Evolutionary conservation across 2,888 invertebrate species (phyloP).

Genomic region (Esperia sulphurella): DNA sequence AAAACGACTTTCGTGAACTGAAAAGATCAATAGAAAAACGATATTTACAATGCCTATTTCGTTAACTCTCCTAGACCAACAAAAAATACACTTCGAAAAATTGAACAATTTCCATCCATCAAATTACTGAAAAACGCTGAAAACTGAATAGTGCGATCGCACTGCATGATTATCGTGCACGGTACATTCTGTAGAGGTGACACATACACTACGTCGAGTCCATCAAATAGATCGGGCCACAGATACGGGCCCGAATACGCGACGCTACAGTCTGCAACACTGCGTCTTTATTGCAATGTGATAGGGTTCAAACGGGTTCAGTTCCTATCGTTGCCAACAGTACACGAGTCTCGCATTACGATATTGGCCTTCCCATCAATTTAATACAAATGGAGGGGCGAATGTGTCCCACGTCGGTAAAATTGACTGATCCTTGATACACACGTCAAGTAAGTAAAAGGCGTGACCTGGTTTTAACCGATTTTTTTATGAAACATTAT

Average conservation of each 20-base stretch:
- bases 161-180: slow-evolving; percentile 2
- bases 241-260: slow-evolving; percentile 62
- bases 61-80: too few species aligned
- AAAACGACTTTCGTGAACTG: too few species aligned
- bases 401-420: slow-evolving; percentile 26
- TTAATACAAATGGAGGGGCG: slow-evolving; percentile 45
- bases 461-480: too few species aligned
- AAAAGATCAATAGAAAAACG: too few species aligned
- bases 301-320: too few species aligned
- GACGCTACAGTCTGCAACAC: slow-evolving; percentile 9
- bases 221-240: slow-evolving; percentile 69
- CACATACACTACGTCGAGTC: slow-evolving; percentile 32
- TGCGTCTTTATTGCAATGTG: background rate
- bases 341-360: slow-evolving; percentile 59
- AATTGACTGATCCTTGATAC: too few species aligned
- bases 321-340: too few species aligned
- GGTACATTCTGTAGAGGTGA: background rate
- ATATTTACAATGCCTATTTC: too few species aligned
- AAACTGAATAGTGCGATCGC: slow-evolving; percentile 1
- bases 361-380: slow-evolving; percentile 64
- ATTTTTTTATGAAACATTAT: too few species aligned
- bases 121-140: background rate
- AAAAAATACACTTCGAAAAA: too few species aligned
- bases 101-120: too few species aligned
- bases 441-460: too few species aligned